Evolutionary conservation across 2,113 vertebrate genomes (phyloP).

Genomic region (Daboia siamensis): DNA sequence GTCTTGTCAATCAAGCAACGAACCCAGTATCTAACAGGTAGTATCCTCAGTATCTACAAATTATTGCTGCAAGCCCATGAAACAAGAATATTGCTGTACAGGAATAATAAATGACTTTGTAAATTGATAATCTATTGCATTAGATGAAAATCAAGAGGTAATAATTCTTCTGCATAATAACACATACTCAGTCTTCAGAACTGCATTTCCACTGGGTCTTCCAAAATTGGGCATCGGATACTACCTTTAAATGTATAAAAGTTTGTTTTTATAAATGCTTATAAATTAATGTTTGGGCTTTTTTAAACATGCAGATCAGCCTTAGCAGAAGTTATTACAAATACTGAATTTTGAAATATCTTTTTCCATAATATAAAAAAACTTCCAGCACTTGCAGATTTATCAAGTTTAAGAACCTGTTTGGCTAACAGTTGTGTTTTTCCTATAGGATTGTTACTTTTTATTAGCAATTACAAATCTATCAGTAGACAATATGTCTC

Average conservation of each 20-base stretch:
- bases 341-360: background rate
- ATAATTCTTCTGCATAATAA: background rate
- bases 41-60: background rate
- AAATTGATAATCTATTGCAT: background rate
- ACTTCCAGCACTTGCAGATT: background rate
- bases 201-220: background rate
- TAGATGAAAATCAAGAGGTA: background rate
- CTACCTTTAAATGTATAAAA: background rate
- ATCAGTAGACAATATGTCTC: slow-evolving; percentile 35
- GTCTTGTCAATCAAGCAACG: no score
- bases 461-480: slow-evolving; percentile 32
- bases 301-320: background rate
- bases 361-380: background rate
- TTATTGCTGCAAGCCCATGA: background rate
- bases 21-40: background rate
- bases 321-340: background rate
- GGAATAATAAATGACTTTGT: background rate
- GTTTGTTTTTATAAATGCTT: background rate
- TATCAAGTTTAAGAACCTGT: background rate
- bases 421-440: slow-evolving; percentile 15
- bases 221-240: background rate
- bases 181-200: background rate
- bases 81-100: background rate
- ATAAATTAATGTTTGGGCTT: background rate
- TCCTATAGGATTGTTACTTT: slow-evolving; percentile 35